Conservation (phyloP, 2,797 vertebrate genomes). For the Cuculus canorus region DNA sequence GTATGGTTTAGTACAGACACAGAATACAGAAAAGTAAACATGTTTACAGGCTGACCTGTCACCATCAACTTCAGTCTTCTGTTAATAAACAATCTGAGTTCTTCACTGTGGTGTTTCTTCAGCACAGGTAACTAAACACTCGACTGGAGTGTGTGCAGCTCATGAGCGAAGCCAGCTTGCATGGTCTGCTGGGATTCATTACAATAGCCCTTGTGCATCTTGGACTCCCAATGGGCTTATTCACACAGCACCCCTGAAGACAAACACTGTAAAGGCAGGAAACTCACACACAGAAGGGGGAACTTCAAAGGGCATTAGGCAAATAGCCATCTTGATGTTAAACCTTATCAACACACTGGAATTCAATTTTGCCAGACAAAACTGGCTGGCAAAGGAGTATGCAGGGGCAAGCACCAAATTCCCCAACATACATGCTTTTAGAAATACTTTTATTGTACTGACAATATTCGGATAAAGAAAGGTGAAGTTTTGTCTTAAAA, state of each 20-base stretch:
- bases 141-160: background rate
- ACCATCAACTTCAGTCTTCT: background rate
- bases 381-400: background rate
- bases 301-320: background rate
- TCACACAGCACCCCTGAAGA: background rate
- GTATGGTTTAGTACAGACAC: background rate
- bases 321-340: background rate
- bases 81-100: background rate
- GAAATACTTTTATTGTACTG: background rate
- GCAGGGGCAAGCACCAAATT: background rate
- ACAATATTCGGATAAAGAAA: background rate
- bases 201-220: background rate
- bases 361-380: no score
- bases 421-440: background rate
- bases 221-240: background rate
- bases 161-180: fast-evolving
- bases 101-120: background rate
- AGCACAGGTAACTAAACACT: background rate
- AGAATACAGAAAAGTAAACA: background rate
- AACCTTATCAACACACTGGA: background rate
- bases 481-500: background rate
- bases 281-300: background rate
- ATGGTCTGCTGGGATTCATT: background rate
- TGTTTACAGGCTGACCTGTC: constrained; percentile 10
- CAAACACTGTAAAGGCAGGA: background rate